These are phyloP conservation scores for Drosophila novamexicana DNA, from an alignment of 1,140 invertebrate species.

Conservation along the genomic window DNA sequence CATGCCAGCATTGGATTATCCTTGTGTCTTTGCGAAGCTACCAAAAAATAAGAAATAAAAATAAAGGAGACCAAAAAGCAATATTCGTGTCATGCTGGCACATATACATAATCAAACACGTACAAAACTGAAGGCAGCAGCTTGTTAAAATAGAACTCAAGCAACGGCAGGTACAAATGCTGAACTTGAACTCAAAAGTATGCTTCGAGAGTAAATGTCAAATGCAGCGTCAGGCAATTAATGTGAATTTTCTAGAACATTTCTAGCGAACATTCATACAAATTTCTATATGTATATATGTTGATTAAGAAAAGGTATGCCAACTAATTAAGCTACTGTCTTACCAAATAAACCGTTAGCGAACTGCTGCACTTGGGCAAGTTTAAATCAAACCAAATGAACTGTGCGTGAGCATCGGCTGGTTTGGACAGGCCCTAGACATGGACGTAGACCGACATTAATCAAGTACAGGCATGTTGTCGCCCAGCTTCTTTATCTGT, in stretches of 20 bases:
- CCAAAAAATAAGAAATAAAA: conserved; percentile 1
- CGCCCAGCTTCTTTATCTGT: not conserved
- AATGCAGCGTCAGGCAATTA: not conserved
- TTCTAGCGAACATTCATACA: not conserved
- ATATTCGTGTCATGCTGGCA: conserved; percentile 23
- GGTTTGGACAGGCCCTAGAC: conserved; percentile 30
- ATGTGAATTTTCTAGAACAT: not conserved
- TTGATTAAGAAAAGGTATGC: conserved; percentile 1
- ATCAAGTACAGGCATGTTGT: conserved; percentile 59
- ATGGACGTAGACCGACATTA: conserved; percentile 51
- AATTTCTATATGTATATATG: not conserved
- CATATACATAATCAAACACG: conserved; percentile 39
- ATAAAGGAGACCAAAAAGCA: conserved; percentile 19
- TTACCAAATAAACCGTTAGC: not conserved
- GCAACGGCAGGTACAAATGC: conserved; percentile 1
- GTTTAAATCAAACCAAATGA: conserved; percentile 29
- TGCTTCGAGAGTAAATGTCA: not conserved
- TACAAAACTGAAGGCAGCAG: conserved; percentile 8
- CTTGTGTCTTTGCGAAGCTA: conserved; percentile 14
- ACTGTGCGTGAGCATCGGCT: conserved; percentile 25
- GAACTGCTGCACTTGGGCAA: not conserved
- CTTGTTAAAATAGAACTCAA: conserved; percentile 11
- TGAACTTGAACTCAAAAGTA: conserved; percentile 8
- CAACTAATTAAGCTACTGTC: conserved; percentile 7
- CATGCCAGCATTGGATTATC: conserved; percentile 49